These are phyloP conservation scores for Rhagium mordax DNA, from an alignment of 2,888 invertebrate genomes.

Conservation along the genomic window DNA sequence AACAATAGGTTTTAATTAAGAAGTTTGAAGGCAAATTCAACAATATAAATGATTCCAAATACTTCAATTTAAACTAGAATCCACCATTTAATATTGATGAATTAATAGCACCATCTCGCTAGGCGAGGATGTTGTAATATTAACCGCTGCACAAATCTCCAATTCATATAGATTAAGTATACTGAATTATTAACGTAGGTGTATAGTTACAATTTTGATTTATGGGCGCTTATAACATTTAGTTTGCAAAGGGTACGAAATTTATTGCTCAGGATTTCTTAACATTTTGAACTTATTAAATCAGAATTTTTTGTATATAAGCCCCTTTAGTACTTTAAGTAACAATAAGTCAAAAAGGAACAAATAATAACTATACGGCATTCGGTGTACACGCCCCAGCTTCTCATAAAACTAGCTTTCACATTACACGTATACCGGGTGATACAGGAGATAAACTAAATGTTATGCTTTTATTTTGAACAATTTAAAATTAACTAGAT, in stretches of 20 bases:
- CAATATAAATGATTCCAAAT: slow-evolving; percentile 24
- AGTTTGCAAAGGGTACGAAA: not conserved
- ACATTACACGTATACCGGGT: too few relatives aligned
- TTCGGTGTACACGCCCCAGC: too few relatives aligned
- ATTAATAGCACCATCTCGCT: slow-evolving; percentile 1
- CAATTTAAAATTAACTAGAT: too few relatives aligned
- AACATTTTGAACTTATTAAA: too few relatives aligned
- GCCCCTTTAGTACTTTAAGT: too few relatives aligned
- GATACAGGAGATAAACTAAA: too few relatives aligned
- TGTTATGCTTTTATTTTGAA: too few relatives aligned
- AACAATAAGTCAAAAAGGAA: too few relatives aligned
- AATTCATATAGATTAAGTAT: slow-evolving; percentile 27
- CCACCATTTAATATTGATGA: slow-evolving; percentile 20
- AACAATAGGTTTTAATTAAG: slow-evolving; percentile 28
- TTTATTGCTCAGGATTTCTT: not conserved
- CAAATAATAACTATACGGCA: too few relatives aligned
- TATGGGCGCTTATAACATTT: not conserved
- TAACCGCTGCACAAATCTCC: slow-evolving; percentile 13
- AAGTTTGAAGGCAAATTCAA: slow-evolving; percentile 21
- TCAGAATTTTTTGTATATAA: too few relatives aligned
- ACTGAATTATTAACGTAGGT: slow-evolving; percentile 6
- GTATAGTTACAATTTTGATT: slow-evolving; percentile 10
- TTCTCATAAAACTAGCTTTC: too few relatives aligned
- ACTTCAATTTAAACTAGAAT: slow-evolving; percentile 7
- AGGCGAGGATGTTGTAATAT: slow-evolving; percentile 3